phyloP scores from a whole-genome alignment of 2,113 vertebrate genomes.

The Hyperopisus bebe region DNA sequence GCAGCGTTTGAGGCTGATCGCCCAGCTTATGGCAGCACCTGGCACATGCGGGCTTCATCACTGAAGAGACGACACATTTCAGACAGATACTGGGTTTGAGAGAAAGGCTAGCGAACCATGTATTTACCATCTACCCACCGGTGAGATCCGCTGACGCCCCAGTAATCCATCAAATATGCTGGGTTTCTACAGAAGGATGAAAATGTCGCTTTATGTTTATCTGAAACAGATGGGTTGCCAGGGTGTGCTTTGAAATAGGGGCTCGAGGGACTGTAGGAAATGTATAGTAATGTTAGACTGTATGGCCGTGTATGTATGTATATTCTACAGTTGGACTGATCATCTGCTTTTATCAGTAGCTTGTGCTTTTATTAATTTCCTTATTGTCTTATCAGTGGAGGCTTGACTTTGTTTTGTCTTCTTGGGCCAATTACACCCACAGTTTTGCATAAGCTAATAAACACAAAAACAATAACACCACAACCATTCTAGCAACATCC shows the following conservation, averaged over 20 bases:
- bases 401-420: conserved; percentile 59
- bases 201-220: background rate
- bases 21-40: background rate
- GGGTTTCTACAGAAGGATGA: background rate
- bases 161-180: background rate
- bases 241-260: background rate
- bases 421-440: conserved; percentile 56
- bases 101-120: background rate
- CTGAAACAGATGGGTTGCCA: background rate
- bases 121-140: background rate
- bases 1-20: background rate
- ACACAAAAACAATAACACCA: conserved; percentile 52
- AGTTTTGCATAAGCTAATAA: conserved; percentile 54
- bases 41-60: background rate
- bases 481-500: conserved; percentile 17
- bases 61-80: background rate
- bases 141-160: background rate
- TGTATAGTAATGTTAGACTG: background rate
- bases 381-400: conserved; percentile 46
- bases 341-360: conserved; percentile 50
- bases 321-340: conserved; percentile 39
- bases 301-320: background rate
- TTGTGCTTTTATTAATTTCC: conserved; percentile 56
- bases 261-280: background rate
- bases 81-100: background rate